Evolutionary conservation across 2,797 vertebrate genomes (phyloP).

Genomic region (Pseudopleuronectes americanus): DNA sequence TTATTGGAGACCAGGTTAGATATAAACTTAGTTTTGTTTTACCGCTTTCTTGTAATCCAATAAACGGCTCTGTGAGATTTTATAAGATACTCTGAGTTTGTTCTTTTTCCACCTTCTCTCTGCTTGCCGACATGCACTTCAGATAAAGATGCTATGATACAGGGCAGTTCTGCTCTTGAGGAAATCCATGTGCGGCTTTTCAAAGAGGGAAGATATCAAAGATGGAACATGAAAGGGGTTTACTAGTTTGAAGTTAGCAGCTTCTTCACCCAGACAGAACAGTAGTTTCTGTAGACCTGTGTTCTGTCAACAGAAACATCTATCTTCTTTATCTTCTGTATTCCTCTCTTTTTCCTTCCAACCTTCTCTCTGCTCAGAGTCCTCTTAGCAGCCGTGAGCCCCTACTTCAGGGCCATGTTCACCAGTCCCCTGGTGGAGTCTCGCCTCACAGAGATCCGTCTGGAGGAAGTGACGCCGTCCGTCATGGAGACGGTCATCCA

Average conservation of each 20-base stretch:
- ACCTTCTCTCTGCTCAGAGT: slow-evolving; percentile 71
- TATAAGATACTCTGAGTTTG: no score
- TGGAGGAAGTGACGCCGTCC: slow-evolving; percentile 86
- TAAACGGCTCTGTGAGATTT: no score
- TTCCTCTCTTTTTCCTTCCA: not conserved
- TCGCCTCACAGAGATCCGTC: slow-evolving; percentile 84
- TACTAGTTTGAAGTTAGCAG: not conserved
- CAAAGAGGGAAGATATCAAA: not conserved
- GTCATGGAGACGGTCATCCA: slow-evolving; percentile 87
- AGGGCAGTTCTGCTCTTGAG: no score
- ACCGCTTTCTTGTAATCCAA: no score
- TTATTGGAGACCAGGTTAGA: no score
- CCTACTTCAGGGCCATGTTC: slow-evolving; percentile 89
- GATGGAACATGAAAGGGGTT: not conserved
- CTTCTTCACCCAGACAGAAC: no score
- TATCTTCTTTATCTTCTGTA: not conserved
- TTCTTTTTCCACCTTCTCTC: no score
- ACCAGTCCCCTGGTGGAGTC: slow-evolving; percentile 87
- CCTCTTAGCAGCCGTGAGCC: slow-evolving; percentile 87
- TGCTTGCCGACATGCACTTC: no score
- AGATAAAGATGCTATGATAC: no score
- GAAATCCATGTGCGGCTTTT: no score
- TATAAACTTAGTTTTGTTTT: no score
- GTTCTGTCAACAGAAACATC: not conserved
- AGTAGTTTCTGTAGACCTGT: not conserved